Evolutionary conservation across 2,797 vertebrate species (phyloP), one percentile per base, ranked within the genome.

Genomic region (Arrhamphus sclerolepis): DNA sequence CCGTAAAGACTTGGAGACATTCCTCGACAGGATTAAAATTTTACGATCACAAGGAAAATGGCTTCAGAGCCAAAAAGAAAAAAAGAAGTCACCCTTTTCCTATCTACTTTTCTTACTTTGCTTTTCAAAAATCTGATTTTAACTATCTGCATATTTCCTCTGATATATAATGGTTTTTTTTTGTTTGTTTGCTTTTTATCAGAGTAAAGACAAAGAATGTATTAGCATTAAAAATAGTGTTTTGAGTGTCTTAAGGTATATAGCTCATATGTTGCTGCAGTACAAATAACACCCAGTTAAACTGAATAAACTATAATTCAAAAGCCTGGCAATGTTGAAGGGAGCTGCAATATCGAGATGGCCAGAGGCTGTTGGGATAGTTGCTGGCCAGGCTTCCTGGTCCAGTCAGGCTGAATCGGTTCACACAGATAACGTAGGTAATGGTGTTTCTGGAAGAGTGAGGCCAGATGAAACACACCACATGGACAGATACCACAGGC

Each of bases 391-490:
- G 89, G 88, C 82, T 86, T 85, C 80, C 81, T 20, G 42, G 78
- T 90, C 90, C 87, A 91, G 94, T 92, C 92, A 92, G 92, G 91
- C 93, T 94, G 92, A 87, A 83, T 86, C 70, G 83, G 83, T 84
- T 89, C 82, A 85, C 87, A 89, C 87, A 89, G 93, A 95, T 95
- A 96, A 95, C 92, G 91, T 89, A 92, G 92, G 91, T 93, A 94
- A 94, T 94, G 92, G 90, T 24, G 88, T 96, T 96, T 96, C 94
- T 94, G 94, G 95, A 95, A 96, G 92, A 95, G 91, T 89, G 92
- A 90, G 92, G 94, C 92, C 94, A 95, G 94, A 95, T 94, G 94
- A 96, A 93, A 95, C 79, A 90, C 91, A 91, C 91, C 87, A 87
- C 85, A 82, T 69, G 80, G 90, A 88, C 93, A 95, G 94, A 96